A percentile compares a stretch with the other conserved stretches of the same genome.
phyloP scores from a whole-genome alignment of 2,888 invertebrate genomes.

The Drosophila bunnanda region DNA sequence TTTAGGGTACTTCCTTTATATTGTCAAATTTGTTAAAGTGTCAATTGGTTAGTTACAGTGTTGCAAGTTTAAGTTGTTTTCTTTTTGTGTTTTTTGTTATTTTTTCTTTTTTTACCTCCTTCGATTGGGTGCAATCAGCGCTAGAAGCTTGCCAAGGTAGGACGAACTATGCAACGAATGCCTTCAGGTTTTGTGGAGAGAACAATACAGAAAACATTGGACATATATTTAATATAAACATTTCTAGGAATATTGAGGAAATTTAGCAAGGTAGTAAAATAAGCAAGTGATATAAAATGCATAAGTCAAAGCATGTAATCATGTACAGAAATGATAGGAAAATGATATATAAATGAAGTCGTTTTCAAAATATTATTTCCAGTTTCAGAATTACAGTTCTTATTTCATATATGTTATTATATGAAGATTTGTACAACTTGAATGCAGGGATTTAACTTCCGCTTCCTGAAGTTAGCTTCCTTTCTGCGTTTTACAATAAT shows the following conservation, averaged over 20 bases:
- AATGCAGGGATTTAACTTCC: not conserved
- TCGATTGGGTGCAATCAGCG: constrained; percentile 44
- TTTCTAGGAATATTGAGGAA: constrained; percentile 24
- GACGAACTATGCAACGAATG: constrained; percentile 44
- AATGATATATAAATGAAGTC: not conserved
- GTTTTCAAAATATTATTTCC: not conserved
- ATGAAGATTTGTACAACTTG: not conserved
- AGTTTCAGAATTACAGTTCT: not conserved
- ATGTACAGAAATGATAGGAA: not conserved
- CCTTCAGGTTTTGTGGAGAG: constrained; percentile 31
- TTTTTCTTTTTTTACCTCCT: constrained; percentile 23
- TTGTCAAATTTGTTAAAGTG: not conserved
- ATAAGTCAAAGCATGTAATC: not conserved
- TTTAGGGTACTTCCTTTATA: not conserved
- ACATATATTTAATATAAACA: constrained; percentile 22
- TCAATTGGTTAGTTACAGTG: constrained; percentile 5
- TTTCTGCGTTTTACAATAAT: not conserved
- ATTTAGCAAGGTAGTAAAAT: not conserved
- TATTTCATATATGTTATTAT: not conserved
- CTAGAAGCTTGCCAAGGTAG: constrained; percentile 43
- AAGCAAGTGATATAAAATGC: not conserved
- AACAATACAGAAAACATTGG: constrained; percentile 35
- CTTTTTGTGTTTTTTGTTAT: not conserved
- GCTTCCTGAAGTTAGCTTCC: not conserved
- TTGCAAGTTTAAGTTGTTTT: not conserved